A percentile compares a stretch with the other conserved stretches of the same genome.
Conservation (phyloP, 2,888 invertebrate species). For the Acrocyrtus sp. region DNA sequence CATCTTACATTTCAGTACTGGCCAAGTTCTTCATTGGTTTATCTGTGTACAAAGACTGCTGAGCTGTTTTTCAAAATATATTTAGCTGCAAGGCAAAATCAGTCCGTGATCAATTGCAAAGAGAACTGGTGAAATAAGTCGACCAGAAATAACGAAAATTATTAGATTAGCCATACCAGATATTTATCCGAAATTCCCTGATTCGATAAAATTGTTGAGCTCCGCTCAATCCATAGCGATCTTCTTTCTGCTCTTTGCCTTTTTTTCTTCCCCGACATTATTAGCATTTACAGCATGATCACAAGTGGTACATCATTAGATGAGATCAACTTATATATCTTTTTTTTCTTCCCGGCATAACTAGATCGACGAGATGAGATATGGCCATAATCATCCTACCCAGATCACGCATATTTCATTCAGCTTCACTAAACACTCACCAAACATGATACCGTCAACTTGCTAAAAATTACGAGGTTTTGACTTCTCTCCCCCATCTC, state of each 20-base stretch:
- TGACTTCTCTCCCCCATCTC: background rate
- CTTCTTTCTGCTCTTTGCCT: too few relatives aligned
- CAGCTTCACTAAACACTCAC: background rate
- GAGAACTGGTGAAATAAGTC: too few relatives aligned
- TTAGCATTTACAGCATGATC: too few relatives aligned
- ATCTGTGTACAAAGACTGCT: too few relatives aligned
- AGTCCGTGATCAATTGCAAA: slow-evolving; percentile 12
- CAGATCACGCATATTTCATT: slow-evolving; percentile 30
- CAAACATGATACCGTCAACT: background rate
- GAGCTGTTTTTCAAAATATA: too few relatives aligned
- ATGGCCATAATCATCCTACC: background rate
- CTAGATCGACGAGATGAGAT: slow-evolving; percentile 12
- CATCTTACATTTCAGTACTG: too few relatives aligned
- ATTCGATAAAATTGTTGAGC: slow-evolving; percentile 25
- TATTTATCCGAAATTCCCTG: slow-evolving; percentile 25
- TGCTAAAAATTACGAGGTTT: background rate
- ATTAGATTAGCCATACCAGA: too few relatives aligned
- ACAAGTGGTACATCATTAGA: too few relatives aligned
- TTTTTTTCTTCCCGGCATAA: slow-evolving; percentile 12
- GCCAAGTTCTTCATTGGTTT: too few relatives aligned
- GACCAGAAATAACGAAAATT: slow-evolving; percentile 12
- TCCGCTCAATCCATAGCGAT: too few relatives aligned
- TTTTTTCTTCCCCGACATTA: too few relatives aligned
- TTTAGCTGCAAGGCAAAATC: slow-evolving; percentile 27
- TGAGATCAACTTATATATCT: slow-evolving; percentile 30